phyloP scores from a whole-genome alignment of 2,113 vertebrate species.

The Neoarius graeffei region DNA sequence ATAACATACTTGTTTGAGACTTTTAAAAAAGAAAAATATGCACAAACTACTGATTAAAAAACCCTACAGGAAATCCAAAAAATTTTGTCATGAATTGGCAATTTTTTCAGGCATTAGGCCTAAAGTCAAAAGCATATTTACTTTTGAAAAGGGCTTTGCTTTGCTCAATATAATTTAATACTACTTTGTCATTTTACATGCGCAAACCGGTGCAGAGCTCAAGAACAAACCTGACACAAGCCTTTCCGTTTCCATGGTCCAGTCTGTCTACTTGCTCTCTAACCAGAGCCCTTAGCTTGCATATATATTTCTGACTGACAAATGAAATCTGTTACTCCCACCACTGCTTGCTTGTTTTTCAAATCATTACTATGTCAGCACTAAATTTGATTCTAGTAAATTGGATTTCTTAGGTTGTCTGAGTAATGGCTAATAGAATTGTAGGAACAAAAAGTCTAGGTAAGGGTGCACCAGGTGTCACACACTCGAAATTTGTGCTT shows the following conservation, averaged over 20 bases:
- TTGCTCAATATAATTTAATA: not conserved
- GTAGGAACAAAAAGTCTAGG: not conserved
- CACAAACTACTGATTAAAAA: not conserved
- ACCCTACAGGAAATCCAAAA: not conserved
- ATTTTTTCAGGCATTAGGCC: not conserved
- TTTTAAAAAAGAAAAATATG: not conserved
- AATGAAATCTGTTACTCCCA: not conserved
- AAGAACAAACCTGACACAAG: not conserved
- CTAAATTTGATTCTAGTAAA: not conserved
- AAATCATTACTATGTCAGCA: not conserved
- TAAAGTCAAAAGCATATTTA: not conserved
- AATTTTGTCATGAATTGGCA: not conserved
- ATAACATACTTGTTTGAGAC: not conserved
- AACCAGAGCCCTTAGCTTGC: not conserved
- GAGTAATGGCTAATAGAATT: not conserved
- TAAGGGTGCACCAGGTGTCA: not conserved
- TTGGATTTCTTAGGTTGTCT: not conserved
- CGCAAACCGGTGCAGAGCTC: not conserved
- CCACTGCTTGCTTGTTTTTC: not conserved
- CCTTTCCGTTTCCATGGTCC: not conserved
- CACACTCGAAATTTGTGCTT: not conserved
- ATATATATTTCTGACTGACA: not conserved
- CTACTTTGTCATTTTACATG: not conserved
- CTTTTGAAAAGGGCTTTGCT: not conserved
- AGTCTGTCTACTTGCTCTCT: not conserved